Conservation (phyloP, 2,797 vertebrate species). For the Pseudomugil gertrudae region DNA sequence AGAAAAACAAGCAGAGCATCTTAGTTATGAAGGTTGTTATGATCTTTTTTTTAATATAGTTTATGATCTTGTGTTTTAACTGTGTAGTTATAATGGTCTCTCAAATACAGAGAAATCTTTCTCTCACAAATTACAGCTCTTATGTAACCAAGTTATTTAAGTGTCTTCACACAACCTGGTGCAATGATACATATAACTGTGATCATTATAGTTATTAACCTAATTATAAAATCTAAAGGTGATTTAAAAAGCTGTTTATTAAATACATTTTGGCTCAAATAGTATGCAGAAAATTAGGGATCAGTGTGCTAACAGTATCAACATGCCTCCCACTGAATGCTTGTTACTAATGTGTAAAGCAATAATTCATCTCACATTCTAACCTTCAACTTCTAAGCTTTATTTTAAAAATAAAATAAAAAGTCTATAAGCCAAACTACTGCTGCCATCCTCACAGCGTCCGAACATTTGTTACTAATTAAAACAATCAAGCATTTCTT, state of each 20-base stretch:
- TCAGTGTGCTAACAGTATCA: neutral
- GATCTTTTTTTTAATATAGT: neutral
- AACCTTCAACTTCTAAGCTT: neutral
- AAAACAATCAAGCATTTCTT: neutral
- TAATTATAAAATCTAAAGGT: neutral
- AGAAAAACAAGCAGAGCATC: neutral
- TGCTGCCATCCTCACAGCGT: neutral
- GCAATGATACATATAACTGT: neutral
- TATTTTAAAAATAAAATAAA: neutral
- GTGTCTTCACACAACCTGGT: neutral
- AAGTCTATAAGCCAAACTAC: neutral
- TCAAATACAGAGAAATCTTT: neutral
- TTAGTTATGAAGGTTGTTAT: neutral
- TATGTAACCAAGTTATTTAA: neutral
- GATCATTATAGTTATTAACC: neutral
- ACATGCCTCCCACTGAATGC: neutral
- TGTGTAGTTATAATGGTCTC: too few species aligned
- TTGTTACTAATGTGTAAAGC: neutral
- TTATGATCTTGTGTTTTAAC: too few species aligned
- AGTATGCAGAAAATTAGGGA: neutral
- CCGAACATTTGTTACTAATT: neutral
- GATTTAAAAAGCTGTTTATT: neutral
- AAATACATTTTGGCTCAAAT: constrained; percentile 1
- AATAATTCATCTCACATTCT: neutral
- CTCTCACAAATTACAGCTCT: neutral